Evolutionary conservation across 2,888 invertebrate genomes (phyloP), one percentile per base, ranked within the genome.

Genomic region (Drosophila nr. fundita): DNA sequence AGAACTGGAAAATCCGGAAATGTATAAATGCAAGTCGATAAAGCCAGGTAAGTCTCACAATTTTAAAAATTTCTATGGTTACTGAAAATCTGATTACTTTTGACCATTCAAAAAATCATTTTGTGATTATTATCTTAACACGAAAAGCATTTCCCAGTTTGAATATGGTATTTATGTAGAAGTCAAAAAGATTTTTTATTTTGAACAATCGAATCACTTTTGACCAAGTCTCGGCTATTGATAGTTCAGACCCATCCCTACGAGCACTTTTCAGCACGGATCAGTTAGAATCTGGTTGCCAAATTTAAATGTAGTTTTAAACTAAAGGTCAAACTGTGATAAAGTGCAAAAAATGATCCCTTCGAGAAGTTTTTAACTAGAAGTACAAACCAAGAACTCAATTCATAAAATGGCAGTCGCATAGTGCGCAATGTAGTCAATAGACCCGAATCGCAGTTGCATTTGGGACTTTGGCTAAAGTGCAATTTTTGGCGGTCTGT

Each of bases 401-500:
- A 4, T 45, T 1, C 4, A 18, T 5, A 10, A 27, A 27, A 10
- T 27, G 0, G 2, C 7, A 30, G 21, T 15, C 6, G 10, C 57
- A 30, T 30, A 6, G 11, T 57, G 4, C 3, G 21, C 15, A 10
- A 10, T 5, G 21, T 15, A 57, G 15, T 57, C 21, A 21, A 21
- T 18, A 2, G 0, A 40, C 21, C 57, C 57, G n/a, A 50, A 1
- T n/a, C 1, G 10, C 18, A n/a, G 15, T 18, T 27, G 10, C 32
- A 21, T 34, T 32, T 42, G 24, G 1, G 55, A 55, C 13, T n/a
- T 27, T 13, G 18, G 13, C 29, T 57, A 10, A 21, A 57, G 15
- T 30, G 40, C 38, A 38, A 40, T 40, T 21, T 42, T 57, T 40
- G 57, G 57, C 21, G 40, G 57, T 42, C 40, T 40, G 57, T 42